Base-by-base conservation (phyloP, 2,888 invertebrate species). In the Luffia ferchaultella region DNA sequence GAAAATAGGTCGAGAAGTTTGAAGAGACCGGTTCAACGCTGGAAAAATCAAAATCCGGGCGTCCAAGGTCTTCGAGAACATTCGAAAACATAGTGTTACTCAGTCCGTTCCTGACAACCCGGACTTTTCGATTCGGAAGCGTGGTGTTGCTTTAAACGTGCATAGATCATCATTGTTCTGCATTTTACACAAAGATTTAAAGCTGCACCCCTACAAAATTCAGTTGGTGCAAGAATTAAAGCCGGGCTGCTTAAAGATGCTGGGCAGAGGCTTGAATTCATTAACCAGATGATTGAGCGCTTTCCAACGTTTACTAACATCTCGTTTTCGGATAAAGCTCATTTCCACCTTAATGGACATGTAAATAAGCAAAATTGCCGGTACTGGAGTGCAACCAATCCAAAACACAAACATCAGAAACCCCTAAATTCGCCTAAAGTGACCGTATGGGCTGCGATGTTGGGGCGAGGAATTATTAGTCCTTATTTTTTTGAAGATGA, bases 51-150 rank as follows among this genome's bases (percentile, higher is more conserved):
- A 52, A 52, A 52, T 51, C 54, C 19, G 56, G 54, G 45, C 55
- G 54, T 19, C 52, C 54, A 45, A 58, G 55, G 47, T 51, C 52
- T 46, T 54, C 55, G 46, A 57, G 52, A 52, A 58, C 53, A 20
- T 49, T 30, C 16, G 56, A 55, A 53, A 57, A 54, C 52, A 47
- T 57, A 20, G 45, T 40, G 45, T 45, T 30, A 43, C 15, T 45
- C 45, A 49, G 50, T 55, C 54, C 7, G 9, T 7, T 40, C 9
- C 12, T 40, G 40, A 12, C 12, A n/a, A n/a, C n/a, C n/a, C n/a
- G n/a, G n/a, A n/a, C n/a, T n/a, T n/a, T n/a, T n/a, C n/a, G n/a
- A n/a, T n/a, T n/a, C n/a, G n/a, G n/a, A n/a, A n/a, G n/a, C n/a
- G n/a, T n/a, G n/a, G n/a, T n/a, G n/a, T n/a, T n/a, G n/a, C n/a